Base-by-base conservation (phyloP, 2,888 invertebrate genomes). In the Protodeltote pygarga region DNA sequence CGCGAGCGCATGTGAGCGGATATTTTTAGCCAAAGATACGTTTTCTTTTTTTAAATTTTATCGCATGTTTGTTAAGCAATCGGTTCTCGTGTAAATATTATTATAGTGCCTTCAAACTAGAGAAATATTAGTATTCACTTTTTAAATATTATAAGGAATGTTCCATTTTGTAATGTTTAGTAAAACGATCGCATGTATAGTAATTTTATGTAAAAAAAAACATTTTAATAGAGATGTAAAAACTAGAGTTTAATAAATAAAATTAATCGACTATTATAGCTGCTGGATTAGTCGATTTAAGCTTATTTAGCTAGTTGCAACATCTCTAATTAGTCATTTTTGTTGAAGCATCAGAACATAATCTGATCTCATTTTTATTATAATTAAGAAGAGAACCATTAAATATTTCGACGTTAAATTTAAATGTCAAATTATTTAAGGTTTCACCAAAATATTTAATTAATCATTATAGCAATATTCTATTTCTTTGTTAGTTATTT, bases 51-150 rank as follows among this genome's bases (percentile, higher is more conserved):
- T 50, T 61, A 48, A 57, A 59, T 63, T 61, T 57, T 61, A 60
- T 65, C 63, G 64, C 67, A 64, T 65, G 57, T 70, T 70, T 63
- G 67, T 72, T 63, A 59, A 65, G 53, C 59, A 58, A 60, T 60
- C 33, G 58, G 69, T 60, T 74, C 55, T 63, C 54, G 54, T 77
- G 71, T 75, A 78, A 70, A 75, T 76, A 75, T 62, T 64, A 71
- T 46, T 58, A 49, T 70, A 78, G 78, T 78, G 76, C 78, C 77
- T 75, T 70, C 66, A 57, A 55, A 51, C 41, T 61, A 65, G 63
- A 53, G 46, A 64, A 45, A 31, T 57, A 61, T 45, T 68, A 75
- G 73, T 70, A 71, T 71, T 75, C 69, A 68, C 51, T 64, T 42
- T 65, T 57, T 58, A 39, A 49, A 62, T 68, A 57, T 46, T 65